Percentiles rank a stretch among this genome's conserved stretches.
phyloP scores from a whole-genome alignment of 2,797 vertebrate species.

The Acridotheres tristis region DNA sequence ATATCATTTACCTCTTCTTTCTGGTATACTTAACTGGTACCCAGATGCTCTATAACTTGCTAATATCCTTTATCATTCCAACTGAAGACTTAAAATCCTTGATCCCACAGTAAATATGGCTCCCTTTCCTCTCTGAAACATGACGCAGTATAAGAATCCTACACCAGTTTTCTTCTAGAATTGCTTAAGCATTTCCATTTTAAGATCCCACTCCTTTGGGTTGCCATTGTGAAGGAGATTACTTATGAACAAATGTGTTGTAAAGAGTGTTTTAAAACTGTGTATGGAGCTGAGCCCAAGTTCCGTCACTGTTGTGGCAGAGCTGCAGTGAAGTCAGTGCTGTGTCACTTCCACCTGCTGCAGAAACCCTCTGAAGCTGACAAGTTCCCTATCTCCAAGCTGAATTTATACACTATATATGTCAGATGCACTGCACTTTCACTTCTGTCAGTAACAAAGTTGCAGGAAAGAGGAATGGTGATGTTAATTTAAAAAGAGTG shows the following conservation, averaged over 20 bases:
- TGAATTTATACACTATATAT: background rate
- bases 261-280: background rate
- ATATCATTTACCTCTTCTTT: background rate
- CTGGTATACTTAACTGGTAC: background rate
- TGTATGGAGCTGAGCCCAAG: background rate
- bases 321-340: background rate
- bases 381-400: background rate
- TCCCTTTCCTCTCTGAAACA: background rate
- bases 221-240: background rate
- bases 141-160: background rate
- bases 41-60: background rate
- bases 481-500: background rate
- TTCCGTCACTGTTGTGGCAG: background rate
- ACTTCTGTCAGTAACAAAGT: background rate
- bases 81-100: background rate
- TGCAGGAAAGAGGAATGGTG: background rate
- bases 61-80: background rate
- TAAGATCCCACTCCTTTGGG: background rate
- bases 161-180: background rate
- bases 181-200: background rate
- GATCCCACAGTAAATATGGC: background rate
- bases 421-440: background rate
- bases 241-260: background rate
- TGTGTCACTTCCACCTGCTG: slow-evolving; percentile 17
- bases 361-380: background rate